Conservation (phyloP, 2,113 vertebrate species). For the Drymodes brunneopygia region DNA sequence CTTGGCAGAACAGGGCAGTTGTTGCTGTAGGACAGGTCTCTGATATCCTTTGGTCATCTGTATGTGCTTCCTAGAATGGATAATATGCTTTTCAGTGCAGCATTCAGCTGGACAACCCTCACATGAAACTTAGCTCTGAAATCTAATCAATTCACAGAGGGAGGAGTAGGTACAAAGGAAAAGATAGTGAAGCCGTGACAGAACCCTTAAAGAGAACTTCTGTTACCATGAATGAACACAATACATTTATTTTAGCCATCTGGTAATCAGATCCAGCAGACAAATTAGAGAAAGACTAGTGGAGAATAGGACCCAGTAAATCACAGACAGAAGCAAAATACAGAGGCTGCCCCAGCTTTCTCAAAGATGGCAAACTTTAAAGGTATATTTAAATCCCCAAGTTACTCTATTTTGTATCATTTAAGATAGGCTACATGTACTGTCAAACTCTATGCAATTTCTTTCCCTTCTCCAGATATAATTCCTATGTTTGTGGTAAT, state of each 20-base stretch:
- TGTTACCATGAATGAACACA: constrained; percentile 36
- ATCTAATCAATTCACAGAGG: constrained; percentile 27
- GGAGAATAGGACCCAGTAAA: constrained; percentile 22
- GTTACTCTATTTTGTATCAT: not conserved
- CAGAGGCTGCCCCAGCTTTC: not conserved
- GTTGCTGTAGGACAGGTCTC: not conserved
- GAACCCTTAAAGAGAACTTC: constrained; percentile 32
- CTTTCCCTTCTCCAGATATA: not conserved
- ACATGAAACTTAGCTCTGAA: constrained; percentile 12
- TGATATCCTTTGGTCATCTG: constrained; percentile 4
- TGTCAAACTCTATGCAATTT: constrained; percentile 4
- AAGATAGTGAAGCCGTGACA: not conserved
- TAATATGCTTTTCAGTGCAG: not conserved
- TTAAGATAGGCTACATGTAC: not conserved
- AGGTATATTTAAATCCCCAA: constrained; percentile 13
- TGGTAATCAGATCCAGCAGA: constrained; percentile 43
- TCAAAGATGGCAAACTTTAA: not conserved
- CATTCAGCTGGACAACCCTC: not conserved
- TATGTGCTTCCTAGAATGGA: not conserved
- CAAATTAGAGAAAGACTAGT: constrained; percentile 8
- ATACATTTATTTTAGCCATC: constrained; percentile 48
- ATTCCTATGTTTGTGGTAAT: constrained; percentile 10
- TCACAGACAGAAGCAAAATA: not conserved
- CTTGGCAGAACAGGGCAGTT: not conserved
- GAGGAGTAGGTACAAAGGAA: constrained; percentile 23